Base-by-base conservation (phyloP, 1,140 invertebrate species). In the Pectinophora gossypiella region DNA sequence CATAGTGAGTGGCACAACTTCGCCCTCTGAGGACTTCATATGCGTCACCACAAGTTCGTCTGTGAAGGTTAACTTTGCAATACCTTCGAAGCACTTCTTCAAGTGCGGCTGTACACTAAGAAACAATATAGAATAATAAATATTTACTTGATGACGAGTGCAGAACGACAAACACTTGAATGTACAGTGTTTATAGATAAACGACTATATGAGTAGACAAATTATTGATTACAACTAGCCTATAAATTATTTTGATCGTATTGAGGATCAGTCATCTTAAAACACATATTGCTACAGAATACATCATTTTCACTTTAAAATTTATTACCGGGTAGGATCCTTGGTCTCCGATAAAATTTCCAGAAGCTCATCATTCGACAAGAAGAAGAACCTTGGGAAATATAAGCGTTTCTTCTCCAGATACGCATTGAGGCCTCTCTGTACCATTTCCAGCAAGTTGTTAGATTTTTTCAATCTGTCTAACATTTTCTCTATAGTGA, bases 291-390 rank as follows among this genome's bases (percentile, higher is more conserved):
- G n/a, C n/a, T n/a, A n/a, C n/a, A n/a, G n/a, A n/a, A n/a, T n/a
- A n/a, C n/a, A n/a, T n/a, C n/a, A n/a, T n/a, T n/a, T n/a, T n/a
- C n/a, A n/a, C n/a, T n/a, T n/a, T n/a, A n/a, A n/a, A n/a, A n/a
- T n/a, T n/a, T 32, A 32, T 49, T 51, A 95, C 94, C 95, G 90
- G 51, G 94, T 97, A 0, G 97, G 97, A 90, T 99, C 97, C 87
- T 98, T 99, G 0, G 97, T 98, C 87, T 99, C 96, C 0, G 97
- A 98, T 27, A 99, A 84, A 69, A 99, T 99, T 89, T 99, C 98
- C 13, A 99, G 87, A 18, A 99, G 81, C 79, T 99, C 97, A 76
- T 99, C 97, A 79, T 99, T 99, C 3, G 98, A 99, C 15, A 99
- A 87, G 86, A 99, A 99, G 91, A 99, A 99, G 90, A 99, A 99